Evolutionary conservation across 2,797 vertebrate species (phyloP), one percentile per base, ranked within the genome.

Genomic region (Lepus oiostolus): DNA sequence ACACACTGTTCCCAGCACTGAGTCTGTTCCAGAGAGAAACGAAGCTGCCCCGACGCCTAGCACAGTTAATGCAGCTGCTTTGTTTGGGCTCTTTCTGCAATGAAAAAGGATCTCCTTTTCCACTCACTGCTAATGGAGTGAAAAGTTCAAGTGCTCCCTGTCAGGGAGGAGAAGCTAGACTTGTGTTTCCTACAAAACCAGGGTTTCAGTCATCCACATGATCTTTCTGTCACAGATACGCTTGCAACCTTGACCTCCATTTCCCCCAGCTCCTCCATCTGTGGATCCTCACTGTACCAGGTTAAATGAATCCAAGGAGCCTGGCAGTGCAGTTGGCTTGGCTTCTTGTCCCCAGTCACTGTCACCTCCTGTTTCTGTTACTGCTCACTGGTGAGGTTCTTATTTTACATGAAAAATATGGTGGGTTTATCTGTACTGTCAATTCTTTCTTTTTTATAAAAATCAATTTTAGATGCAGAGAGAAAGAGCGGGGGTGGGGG

Each of bases 321-420:
- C 95, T 65, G 42, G 47, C 5, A 3, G 21, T 7, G 42, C 47
- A 28, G 54, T 35, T 47, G 7, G 11, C 72, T 30, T 82, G 74
- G 26, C 38, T 89, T 62, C 35, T 74, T 28, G 63, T 74, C 35
- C 16, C 5, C 63, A 22, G 2, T 94, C 62, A 52, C 2, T 3
- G 75, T 81, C n/a, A 42, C 65, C 92, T 97, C 96, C 91, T 94
- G 76, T 96, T 95, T 96, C 76, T 62, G 85, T 52, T 22, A 81
- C 93, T 50, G 28, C 11, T 84, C 62, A 14, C 30, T 30, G 38
- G 68, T 50, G 24, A 54, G 24, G 54, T 35, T n/a, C 91, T 81
- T 21, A 42, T 91, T 90, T 81, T 88, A 63, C 28, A 10, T 7
- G 47, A 82, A 74, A 68, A 84, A 87, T 24, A 22, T 6, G 30